phyloP scores from a whole-genome alignment of 1,140 invertebrate species.

The Yoshiicerus persimilis region DNA sequence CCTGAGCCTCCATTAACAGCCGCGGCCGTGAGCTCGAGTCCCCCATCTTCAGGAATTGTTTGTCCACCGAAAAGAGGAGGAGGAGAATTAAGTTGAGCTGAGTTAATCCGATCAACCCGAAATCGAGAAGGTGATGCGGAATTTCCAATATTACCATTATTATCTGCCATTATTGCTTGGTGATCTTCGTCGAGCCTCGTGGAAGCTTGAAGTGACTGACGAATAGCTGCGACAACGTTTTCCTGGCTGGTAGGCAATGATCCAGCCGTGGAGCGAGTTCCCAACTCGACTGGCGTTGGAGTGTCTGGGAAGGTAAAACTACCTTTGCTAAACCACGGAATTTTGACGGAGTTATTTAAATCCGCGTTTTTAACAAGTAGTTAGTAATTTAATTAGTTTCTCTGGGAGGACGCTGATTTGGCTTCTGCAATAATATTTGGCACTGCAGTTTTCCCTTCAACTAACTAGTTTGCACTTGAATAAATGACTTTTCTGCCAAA shows the following conservation, averaged over 20 bases:
- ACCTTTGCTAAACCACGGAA: conserved; percentile 49
- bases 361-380: not conserved
- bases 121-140: conserved; percentile 31
- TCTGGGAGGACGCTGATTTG: not conserved
- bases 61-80: not conserved
- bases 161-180: not conserved
- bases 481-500: not conserved
- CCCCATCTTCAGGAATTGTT: conserved; percentile 44
- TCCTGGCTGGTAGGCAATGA: not conserved
- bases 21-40: conserved; percentile 20
- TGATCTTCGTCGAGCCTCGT: not conserved
- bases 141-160: conserved; percentile 23
- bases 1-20: not conserved
- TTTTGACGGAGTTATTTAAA: conserved; percentile 37
- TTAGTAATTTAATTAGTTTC: not conserved
- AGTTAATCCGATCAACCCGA: conserved; percentile 46
- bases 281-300: conserved; percentile 23
- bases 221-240: not conserved
- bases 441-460: not conserved
- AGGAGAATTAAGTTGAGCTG: conserved; percentile 29
- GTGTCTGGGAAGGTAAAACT: conserved; percentile 48
- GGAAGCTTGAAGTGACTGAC: not conserved
- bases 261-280: not conserved
- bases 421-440: not conserved
- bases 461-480: not conserved